Evolutionary conservation across 2,113 vertebrate species (phyloP).

Genomic region (Sceloporus undulatus): DNA sequence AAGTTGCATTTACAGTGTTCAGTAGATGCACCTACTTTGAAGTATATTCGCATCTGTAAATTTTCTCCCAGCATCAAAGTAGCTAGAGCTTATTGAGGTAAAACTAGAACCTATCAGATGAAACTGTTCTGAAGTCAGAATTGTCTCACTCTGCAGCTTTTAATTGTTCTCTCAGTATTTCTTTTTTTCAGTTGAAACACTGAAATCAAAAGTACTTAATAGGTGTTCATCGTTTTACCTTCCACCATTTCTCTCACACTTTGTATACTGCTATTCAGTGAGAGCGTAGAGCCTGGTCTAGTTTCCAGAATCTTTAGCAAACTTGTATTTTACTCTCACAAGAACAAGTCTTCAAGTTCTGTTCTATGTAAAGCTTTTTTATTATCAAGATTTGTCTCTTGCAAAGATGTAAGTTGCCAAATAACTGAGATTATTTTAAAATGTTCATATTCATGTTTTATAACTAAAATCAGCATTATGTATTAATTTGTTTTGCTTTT

Average conservation of each 20-base stretch:
- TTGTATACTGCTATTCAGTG: slow-evolving; percentile 73
- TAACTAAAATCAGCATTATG: slow-evolving; percentile 78
- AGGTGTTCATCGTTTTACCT: slow-evolving; percentile 69
- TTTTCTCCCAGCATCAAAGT: slow-evolving; percentile 55
- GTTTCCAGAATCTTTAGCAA: slow-evolving; percentile 78
- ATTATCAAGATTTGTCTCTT: slow-evolving; percentile 80
- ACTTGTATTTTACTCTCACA: slow-evolving; percentile 78
- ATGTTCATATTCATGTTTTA: slow-evolving; percentile 82
- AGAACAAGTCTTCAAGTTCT: slow-evolving; percentile 79
- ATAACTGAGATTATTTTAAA: slow-evolving; percentile 82
- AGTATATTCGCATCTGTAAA: slow-evolving; percentile 64
- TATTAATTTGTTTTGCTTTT: slow-evolving; percentile 51
- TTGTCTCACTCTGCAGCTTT: slow-evolving; percentile 35
- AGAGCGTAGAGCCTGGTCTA: slow-evolving; percentile 69
- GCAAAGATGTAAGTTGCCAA: slow-evolving; percentile 83
- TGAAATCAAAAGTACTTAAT: slow-evolving; percentile 42
- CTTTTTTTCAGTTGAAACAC: slow-evolving; percentile 63
- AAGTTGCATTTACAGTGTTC: slow-evolving; percentile 22
- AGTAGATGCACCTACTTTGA: slow-evolving; percentile 39
- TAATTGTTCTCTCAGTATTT: slow-evolving; percentile 52
- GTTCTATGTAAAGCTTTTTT: slow-evolving; percentile 82
- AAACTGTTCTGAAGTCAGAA: slow-evolving; percentile 6
- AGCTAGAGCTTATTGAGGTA: slow-evolving; percentile 54
- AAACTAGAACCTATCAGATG: slow-evolving; percentile 19
- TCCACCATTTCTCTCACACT: slow-evolving; percentile 75